phyloP scores from a whole-genome alignment of 2,797 vertebrate genomes.

The Aphelocoma californica region DNA sequence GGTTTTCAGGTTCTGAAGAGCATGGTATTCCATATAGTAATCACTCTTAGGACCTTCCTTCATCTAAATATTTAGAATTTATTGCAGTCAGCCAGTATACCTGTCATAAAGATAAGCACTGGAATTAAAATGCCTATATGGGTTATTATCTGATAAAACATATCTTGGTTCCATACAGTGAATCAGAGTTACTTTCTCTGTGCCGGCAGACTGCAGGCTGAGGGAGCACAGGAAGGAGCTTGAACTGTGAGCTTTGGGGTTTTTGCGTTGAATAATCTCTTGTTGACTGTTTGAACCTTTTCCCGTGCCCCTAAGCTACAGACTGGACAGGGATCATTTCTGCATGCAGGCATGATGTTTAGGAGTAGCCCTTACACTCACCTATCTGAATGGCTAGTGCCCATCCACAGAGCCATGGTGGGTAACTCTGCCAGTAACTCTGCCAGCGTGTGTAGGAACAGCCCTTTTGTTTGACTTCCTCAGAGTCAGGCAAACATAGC shows the following conservation, averaged over 20 bases:
- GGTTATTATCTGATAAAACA: slow-evolving; percentile 63
- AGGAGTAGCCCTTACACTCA: background rate
- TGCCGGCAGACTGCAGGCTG: slow-evolving; percentile 54
- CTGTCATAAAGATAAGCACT: slow-evolving; percentile 69
- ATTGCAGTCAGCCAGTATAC: slow-evolving; percentile 25
- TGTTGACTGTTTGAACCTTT: background rate
- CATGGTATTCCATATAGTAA: background rate
- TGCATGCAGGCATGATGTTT: background rate
- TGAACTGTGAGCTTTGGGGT: slow-evolving; percentile 32
- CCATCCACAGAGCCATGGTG: rapidly evolving
- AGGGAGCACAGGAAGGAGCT: slow-evolving; percentile 28
- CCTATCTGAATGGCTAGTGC: background rate
- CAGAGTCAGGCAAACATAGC: background rate
- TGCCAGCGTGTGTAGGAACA: background rate
- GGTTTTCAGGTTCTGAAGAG: background rate
- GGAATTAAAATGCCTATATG: slow-evolving; percentile 43
- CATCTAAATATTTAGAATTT: background rate
- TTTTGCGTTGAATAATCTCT: background rate
- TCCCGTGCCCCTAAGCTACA: background rate
- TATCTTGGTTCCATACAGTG: slow-evolving; percentile 62
- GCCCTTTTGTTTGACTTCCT: background rate
- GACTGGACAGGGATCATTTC: rapidly evolving
- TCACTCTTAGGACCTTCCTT: background rate
- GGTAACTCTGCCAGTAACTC: background rate
- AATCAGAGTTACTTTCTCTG: slow-evolving; percentile 59